These are phyloP conservation scores for Festucalex cinctus DNA, from an alignment of 2,113 vertebrate genomes.

Conservation along the genomic window DNA sequence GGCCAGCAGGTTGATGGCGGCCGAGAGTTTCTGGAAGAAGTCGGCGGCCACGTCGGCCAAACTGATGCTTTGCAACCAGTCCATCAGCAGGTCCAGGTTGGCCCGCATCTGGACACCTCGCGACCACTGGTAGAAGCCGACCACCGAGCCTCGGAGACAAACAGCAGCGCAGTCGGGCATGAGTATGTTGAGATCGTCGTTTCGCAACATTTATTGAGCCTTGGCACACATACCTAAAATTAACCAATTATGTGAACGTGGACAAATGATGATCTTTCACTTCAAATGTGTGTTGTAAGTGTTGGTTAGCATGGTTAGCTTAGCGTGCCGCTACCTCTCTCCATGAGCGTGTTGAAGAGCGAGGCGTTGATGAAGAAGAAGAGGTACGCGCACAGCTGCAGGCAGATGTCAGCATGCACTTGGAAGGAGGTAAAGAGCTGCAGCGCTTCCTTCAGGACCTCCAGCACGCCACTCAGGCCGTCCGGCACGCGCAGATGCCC, in stretches of 20 bases:
- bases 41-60: conserved; percentile 66
- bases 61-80: conserved; percentile 72
- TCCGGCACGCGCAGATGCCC: conserved; percentile 63
- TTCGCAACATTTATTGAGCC: not conserved
- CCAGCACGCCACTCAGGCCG: conserved; percentile 61
- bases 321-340: conserved; percentile 66
- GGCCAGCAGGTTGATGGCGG: conserved; percentile 76
- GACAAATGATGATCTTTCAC: too few species aligned
- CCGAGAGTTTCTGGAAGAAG: conserved; percentile 75
- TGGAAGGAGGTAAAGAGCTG: conserved; percentile 66
- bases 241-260: too few species aligned
- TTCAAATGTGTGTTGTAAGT: not conserved
- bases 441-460: conserved; percentile 71
- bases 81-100: conserved; percentile 76
- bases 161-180: not conserved
- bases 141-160: conserved; percentile 58
- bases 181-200: not conserved
- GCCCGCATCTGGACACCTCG: conserved; percentile 75
- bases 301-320: not conserved
- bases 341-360: conserved; percentile 79
- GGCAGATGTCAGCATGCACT: conserved; percentile 72
- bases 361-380: conserved; percentile 81
- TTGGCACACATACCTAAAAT: too few species aligned
- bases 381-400: conserved; percentile 75
- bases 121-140: conserved; percentile 77